Evolutionary conservation across 2,888 invertebrate genomes (phyloP), one percentile per base, ranked within the genome.

Genomic region (Nyleta sp.): DNA sequence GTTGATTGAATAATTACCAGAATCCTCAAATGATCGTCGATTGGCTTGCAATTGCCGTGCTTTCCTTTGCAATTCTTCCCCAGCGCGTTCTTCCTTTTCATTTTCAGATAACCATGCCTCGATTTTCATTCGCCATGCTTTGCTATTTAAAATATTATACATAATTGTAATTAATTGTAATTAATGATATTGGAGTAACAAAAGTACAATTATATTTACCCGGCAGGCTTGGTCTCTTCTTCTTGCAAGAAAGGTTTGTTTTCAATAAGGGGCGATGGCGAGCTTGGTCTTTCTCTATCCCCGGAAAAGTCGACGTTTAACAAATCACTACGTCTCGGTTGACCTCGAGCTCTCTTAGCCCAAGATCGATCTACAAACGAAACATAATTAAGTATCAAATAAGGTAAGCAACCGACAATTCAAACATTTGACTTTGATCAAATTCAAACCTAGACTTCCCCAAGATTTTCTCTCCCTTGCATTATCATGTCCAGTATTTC

Each of bases 21-120:
- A 95, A 92, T 96, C 96, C 93, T 96, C 96, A 91, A 95, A 93
- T 91, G 95, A 95, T 85, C 95, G 93, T 91, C 96, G 91, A 91
- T 95, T 95, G 81, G 93, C 93, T 84, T 95, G 93, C 89, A 94
- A 91, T 81, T 95, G 93, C 84, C 94, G 92, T 64, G 93, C 92
- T 87, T 94, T 93, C 84, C 93, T 93, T 84, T 94, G 93, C 79
- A 94, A 92, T 83, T 95, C 94, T 82, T 95, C 95, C 80, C 93
- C 94, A 81, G 94, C 93, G 85, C 94, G 94, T 89, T 96, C 96
- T 87, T 94, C 96, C 87, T 94, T 95, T 88, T 96, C 96, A 91
- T 96, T 96, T 71, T 96, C 96, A 82, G 96, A 95, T 79, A 97
- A 91, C 97, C 97, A 97, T 5, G 96, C 96, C 91, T 97, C 97